Evolutionary conservation across 2,113 vertebrate genomes (phyloP), one percentile per base, ranked within the genome.

Genomic region (Pardalotus punctatus): DNA sequence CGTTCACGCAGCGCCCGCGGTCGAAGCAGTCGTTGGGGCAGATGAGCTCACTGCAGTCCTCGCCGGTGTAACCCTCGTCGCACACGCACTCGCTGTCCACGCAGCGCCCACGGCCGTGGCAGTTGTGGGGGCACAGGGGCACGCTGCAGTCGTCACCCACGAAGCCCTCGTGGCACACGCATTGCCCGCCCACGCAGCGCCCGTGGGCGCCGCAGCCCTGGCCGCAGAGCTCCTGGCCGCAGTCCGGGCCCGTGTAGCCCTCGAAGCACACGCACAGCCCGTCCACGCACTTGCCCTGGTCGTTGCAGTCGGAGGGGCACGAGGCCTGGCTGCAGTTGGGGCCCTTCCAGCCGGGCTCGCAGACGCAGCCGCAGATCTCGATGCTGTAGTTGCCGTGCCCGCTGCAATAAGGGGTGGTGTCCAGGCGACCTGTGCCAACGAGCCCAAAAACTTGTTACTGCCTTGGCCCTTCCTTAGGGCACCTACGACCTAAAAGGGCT

Each of bases 1-100:
- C 99, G 0, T 99, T 99, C 88, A 98, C 17, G 21, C 99, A 99
- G 88, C 98, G 99, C n/a, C 99, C 99, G 0, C 99, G 98, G 97
- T 99, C 99, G 1, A 98, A 99, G 95, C 99, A 99, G 97, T 99
- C 99, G 0, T 99, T 99, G 64, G 99, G 99, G 89, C 99, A 99
- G 97, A 99, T 98, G 72, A 99, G 98, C 95, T 99, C 99, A 0
- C 98, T 94, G 85, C 99, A 99, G 97, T 99, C 99, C 7, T 98
- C 99, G 0, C 99, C 99, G 0, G 99, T 99, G 98, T 99, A 99
- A 6, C 99, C 99, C 87, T 99, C 98, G 0, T 99, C 94, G 0
- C 99, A 99, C 56, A 99, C 70, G 0, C 99, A 99, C 91, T 99
- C 99, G 0, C 98, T 98, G 7, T 99, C 99, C 42, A 98, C 97